Percentiles rank a stretch among this genome's conserved stretches.
phyloP scores from a whole-genome alignment of 1,140 invertebrate species.

The Bombus sibiricus region DNA sequence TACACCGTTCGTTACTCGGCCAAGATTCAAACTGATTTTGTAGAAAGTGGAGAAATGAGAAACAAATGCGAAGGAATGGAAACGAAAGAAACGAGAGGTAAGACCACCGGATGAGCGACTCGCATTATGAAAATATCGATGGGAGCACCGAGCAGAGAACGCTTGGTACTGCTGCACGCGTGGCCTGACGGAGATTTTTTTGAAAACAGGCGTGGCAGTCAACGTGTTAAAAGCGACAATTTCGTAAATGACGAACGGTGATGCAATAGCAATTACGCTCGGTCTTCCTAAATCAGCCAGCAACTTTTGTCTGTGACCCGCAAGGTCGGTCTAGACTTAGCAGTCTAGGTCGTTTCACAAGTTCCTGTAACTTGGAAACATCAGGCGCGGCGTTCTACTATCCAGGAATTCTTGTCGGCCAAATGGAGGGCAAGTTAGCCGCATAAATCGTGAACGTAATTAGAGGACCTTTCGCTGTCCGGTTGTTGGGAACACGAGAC shows the following conservation, averaged over 20 bases:
- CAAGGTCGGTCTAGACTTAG: not conserved
- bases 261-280: conserved; percentile 40
- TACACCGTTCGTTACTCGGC: too few species aligned
- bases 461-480: conserved; percentile 29
- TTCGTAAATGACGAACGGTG: conserved; percentile 10
- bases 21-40: too few species aligned
- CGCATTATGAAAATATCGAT: too few species aligned
- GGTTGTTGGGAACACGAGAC: conserved; percentile 18
- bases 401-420: conserved; percentile 7
- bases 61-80: too few species aligned
- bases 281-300: not conserved
- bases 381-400: not conserved
- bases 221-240: conserved; percentile 35
- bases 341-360: not conserved
- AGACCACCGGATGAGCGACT: too few species aligned
- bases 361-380: not conserved
- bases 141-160: too few species aligned
- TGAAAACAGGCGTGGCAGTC: too few species aligned
- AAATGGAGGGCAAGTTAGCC: conserved; percentile 9
- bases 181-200: too few species aligned
- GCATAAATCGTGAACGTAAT: conserved; percentile 39
- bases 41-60: too few species aligned
- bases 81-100: too few species aligned
- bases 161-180: too few species aligned
- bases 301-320: not conserved